Evolutionary conservation across 2,888 invertebrate genomes (phyloP), one percentile per base, ranked within the genome.

Genomic region (Arge pagana): DNA sequence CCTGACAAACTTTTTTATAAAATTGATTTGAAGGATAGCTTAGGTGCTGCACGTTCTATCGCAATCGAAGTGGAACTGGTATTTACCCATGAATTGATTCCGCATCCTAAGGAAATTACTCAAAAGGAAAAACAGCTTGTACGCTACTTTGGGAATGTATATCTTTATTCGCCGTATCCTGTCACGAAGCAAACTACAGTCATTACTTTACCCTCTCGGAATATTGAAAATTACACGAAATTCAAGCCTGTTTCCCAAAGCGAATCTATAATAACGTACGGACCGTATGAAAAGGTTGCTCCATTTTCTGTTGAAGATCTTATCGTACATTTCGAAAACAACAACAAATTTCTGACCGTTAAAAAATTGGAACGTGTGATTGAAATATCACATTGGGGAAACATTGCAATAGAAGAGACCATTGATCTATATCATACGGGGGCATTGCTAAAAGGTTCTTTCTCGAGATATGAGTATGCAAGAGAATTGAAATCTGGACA

Each of bases 361-460:
- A 91, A 90, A 0, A 83, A 84, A 37, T 77, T 99, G 61, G 90
- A 92, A 64, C 84, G 99, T 41, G 80, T 86, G 0, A 90, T 99
- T 65, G 98, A 99, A 79, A 86, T 99, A 2, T 99, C 98, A 0
- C 98, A 99, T 75, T 99, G 99, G 99, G 98, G 98, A 6, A 97
- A 98, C 70, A 93, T 99, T 66, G 98, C 98, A 16, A 84, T 99
- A 1, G 96, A 98, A 74, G 99, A 99, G 75, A 86, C 89, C 5
- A 85, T 98, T 62, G 93, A 96, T 73, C 82, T 99, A 59, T 81
- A 88, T 15, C 98, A 99, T 71, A 89, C 90, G 37, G 99, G 99
- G 33, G 98, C 99, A 8, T 82, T 85, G 57, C 78, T 99, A 31
- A 96, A 96, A 72, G 71, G 68, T 0, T 86, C 96, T 2, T 97